Evolutionary conservation across 2,113 vertebrate genomes (phyloP).

Genomic region (Menura novaehollandiae): DNA sequence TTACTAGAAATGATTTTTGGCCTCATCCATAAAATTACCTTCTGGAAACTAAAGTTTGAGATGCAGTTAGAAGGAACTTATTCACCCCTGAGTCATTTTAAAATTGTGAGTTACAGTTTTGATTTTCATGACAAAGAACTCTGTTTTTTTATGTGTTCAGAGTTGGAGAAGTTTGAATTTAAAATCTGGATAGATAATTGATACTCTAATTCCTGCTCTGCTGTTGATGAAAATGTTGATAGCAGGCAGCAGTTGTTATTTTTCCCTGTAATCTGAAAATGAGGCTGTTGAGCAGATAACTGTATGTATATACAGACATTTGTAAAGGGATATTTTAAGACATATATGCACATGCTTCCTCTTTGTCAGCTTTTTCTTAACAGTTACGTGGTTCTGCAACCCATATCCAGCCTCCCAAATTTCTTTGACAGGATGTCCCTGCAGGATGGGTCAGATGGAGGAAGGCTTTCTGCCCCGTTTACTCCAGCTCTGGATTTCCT

Average conservation of each 20-base stretch:
- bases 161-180: background rate
- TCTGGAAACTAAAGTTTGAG: background rate
- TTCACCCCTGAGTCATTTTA: background rate
- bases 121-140: background rate
- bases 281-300: background rate
- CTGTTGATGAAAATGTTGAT: background rate
- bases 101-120: background rate
- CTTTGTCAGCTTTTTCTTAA: background rate
- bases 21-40: background rate
- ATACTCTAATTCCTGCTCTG: background rate
- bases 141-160: background rate
- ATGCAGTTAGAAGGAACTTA: background rate
- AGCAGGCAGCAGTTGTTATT: background rate
- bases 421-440: accelerated
- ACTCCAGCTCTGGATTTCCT: background rate
- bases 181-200: background rate
- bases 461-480: accelerated
- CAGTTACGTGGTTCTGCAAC: accelerated
- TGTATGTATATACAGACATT: background rate
- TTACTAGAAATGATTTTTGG: background rate
- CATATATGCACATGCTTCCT: accelerated
- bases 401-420: background rate
- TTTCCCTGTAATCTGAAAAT: background rate
- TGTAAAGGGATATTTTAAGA: background rate
- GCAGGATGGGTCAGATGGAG: background rate